Base-by-base conservation (phyloP, 2,888 invertebrate genomes). In the Drosophila longiperda region DNA sequence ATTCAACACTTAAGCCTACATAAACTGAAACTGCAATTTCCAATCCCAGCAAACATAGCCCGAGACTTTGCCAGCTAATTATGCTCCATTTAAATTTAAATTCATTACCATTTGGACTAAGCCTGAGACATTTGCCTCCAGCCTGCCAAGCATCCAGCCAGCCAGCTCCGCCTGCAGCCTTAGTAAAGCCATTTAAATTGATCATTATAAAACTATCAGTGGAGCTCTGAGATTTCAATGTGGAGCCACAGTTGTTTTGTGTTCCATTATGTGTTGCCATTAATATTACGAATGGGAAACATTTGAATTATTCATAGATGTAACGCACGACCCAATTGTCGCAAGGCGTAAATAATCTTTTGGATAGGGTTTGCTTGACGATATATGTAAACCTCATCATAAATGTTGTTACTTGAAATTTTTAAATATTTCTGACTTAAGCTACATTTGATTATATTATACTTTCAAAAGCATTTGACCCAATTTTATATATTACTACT, bases 181-280 rank as follows among this genome's bases (percentile, higher is more conserved):
- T 70, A 71, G 73, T 70, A 73, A 74, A 73, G 74, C 67, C 82
- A 87, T 86, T 79, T 82, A 74, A 84, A 79, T 86, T 89, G 87
- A 87, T 87, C 85, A 89, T 89, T 86, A 87, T 87, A 89, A 87
- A 86, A 89, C 89, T 89, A 89, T 84, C 87, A 79, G 66, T 45
- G 62, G 20, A 52, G 54, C 55, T 49, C 45, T 55, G 45, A 2
- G 45, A 45, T 23, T 45, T 17, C 42, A 23, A 45, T 20, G 55
- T 42, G 33, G 59, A 62, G 75, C 38, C 36, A 29, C 55, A 65
- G 74, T 77, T 82, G 72, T 80, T 82, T 65, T 60, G 70, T 33
- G 66, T 80, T 82, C 80, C 83, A 82, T 88, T 83, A 86, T 85
- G 74, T 71, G 83, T 65, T 66, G 73, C 62, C 62, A 82, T 82